Evolutionary conservation across 2,113 vertebrate species (phyloP).

Genomic region (Saccopteryx leptura): DNA sequence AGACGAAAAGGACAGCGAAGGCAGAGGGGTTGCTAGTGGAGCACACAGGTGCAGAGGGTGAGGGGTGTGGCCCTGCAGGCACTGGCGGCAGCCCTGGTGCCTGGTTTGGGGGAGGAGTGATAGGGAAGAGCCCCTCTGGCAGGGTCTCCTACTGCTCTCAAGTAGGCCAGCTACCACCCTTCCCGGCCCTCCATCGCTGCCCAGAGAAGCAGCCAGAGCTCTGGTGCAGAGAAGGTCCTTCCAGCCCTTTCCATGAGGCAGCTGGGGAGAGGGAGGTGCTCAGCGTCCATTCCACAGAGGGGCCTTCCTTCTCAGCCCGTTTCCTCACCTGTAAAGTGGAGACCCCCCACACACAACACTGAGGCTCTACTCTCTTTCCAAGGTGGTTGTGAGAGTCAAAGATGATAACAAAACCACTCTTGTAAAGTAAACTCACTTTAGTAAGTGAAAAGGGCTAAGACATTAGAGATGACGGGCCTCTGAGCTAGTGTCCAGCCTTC

Average conservation of each 20-base stretch:
- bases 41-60: background rate
- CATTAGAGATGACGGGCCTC: background rate
- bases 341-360: fast-evolving
- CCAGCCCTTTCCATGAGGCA: background rate
- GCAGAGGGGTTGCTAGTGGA: background rate
- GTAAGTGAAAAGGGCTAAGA: background rate
- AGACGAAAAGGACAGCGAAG: fast-evolving
- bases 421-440: background rate
- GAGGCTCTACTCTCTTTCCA: background rate
- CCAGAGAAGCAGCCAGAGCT: background rate
- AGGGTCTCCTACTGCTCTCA: background rate
- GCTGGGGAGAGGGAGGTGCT: background rate
- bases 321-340: background rate
- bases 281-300: background rate
- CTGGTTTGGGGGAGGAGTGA: background rate
- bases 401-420: background rate
- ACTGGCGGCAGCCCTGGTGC: background rate
- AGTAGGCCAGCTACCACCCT: background rate
- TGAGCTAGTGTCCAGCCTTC: background rate
- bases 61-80: background rate
- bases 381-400: background rate
- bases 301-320: background rate
- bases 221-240: background rate
- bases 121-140: background rate
- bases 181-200: too few species aligned